phyloP scores from a whole-genome alignment of 2,797 vertebrate species.

The Hipposideros larvatus region DNA sequence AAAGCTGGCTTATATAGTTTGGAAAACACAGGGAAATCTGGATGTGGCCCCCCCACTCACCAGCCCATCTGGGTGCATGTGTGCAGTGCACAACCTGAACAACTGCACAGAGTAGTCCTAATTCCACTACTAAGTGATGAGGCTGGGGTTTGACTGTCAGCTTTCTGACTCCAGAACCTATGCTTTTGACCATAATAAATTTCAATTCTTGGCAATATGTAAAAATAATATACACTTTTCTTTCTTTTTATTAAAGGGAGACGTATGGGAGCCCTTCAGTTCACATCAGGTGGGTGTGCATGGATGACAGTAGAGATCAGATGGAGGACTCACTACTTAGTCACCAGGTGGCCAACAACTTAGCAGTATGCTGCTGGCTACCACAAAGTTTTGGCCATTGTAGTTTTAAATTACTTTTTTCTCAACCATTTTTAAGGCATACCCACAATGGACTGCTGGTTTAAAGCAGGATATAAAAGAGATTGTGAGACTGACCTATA shows the following conservation, averaged over 20 bases:
- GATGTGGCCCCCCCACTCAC: no score
- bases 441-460: background rate
- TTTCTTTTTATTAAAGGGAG: background rate
- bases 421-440: background rate
- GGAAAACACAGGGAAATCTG: background rate
- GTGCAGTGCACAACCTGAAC: background rate
- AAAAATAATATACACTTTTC: background rate
- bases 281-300: rapidly evolving
- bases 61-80: background rate
- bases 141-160: background rate
- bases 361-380: background rate
- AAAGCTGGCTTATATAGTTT: background rate
- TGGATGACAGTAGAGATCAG: background rate
- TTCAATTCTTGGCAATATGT: background rate
- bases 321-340: background rate
- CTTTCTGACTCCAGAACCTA: background rate
- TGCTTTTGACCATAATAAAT: background rate
- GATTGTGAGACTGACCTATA: background rate
- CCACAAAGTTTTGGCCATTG: background rate
- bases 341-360: background rate
- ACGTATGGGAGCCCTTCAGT: background rate
- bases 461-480: background rate
- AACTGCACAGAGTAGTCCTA: rapidly evolving
- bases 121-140: rapidly evolving
- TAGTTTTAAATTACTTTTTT: background rate